Evolutionary conservation across 2,888 invertebrate genomes (phyloP), one percentile per base, ranked within the genome.

Genomic region (Platerodrilus igneus): DNA sequence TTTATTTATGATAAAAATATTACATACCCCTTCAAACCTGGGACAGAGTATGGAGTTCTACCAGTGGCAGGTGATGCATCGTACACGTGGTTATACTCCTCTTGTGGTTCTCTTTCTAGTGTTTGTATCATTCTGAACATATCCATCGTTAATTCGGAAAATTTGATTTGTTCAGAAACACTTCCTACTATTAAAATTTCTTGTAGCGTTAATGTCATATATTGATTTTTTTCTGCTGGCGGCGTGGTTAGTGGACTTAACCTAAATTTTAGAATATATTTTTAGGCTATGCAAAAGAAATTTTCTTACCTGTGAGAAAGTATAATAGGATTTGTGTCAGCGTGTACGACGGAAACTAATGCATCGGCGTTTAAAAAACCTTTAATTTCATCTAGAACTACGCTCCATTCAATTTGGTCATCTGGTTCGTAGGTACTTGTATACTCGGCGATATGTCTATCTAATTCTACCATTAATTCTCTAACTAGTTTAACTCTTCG

Each of bases 91-190:
- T 82, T 83, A 31, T 79, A 74, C 50, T 86, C 86, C 56, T 89
- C 89, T 53, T 86, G 83, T 7, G 92, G 90, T 63, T 96, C 94
- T 48, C 92, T 74, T 66, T 96, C 96, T 44, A 96, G 70, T 1
- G 92, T 92, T 70, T 96, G 96, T 43, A 95, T 76, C 83, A 96
- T 94, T 56, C 95, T 77, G 69, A 90, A 96, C 96, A 96, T 96
- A 71, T 96, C 96, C 77, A 96, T 83, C 8, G 95, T 95, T 53
- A 96, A 72, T 69, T 96, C 95, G 52, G 92, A 93, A 71, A 94
- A 95, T 70, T 94, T 94, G 18, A 93, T 89, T 76, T 96, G 95
- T 61, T 93, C 90, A 50, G 86, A 81, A 58, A 87, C 86, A 66
- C 93, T 93, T 41, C 96, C 95, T 41, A 96, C 84, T 51, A 96